Conservation (phyloP, 1,140 invertebrate species). For the Sitobion miscanthi region DNA sequence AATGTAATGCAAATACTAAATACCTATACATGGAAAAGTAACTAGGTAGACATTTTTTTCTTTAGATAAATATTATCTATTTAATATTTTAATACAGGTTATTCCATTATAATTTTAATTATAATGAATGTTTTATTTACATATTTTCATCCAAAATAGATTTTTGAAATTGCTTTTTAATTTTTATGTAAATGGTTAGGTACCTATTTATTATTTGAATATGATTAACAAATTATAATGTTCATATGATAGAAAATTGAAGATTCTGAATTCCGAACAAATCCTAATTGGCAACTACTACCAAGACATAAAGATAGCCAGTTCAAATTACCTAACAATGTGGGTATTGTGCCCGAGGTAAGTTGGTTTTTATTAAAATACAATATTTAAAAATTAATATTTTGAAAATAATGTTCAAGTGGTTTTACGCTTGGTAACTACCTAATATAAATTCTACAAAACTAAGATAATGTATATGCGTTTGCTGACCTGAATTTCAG, state of each 20-base stretch:
- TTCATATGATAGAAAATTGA: slow-evolving; percentile 42
- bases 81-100: neutral
- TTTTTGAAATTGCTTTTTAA: neutral
- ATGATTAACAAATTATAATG: neutral
- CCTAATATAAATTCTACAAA: neutral
- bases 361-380: neutral
- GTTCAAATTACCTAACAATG: slow-evolving; percentile 53
- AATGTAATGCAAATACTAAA: neutral
- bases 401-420: neutral
- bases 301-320: slow-evolving; percentile 51
- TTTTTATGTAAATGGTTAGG: neutral
- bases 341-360: slow-evolving; percentile 46
- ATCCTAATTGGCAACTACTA: slow-evolving; percentile 49
- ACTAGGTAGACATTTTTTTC: neutral
- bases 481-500: neutral
- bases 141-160: neutral
- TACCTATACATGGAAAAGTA: neutral
- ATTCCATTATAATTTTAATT: too few relatives aligned
- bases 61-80: neutral
- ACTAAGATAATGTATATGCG: neutral
- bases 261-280: slow-evolving; percentile 53
- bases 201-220: neutral
- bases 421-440: neutral
- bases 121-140: neutral
- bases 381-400: neutral